These are phyloP conservation scores for Herminia tarsipennalis DNA, from an alignment of 2,888 invertebrate species.

Conservation along the genomic window DNA sequence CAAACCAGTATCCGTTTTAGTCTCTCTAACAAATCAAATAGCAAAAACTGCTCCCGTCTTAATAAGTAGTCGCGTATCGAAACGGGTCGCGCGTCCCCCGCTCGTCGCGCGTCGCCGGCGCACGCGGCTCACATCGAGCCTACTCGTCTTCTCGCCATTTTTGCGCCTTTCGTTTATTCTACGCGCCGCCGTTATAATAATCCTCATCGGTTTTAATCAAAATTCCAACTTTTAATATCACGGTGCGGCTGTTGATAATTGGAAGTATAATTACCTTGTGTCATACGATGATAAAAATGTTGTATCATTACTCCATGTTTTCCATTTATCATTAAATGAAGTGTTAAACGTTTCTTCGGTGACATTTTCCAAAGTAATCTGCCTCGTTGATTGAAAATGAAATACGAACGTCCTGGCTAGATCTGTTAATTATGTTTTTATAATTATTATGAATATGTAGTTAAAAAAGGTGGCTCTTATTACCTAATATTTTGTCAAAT, in stretches of 20 bases:
- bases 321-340: slow-evolving; percentile 56
- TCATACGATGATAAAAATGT: slow-evolving; percentile 65
- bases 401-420: neutral
- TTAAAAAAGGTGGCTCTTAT: too few species aligned
- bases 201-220: slow-evolving; percentile 79
- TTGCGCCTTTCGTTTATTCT: slow-evolving; percentile 74
- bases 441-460: too few species aligned
- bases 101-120: slow-evolving; percentile 21
- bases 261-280: slow-evolving; percentile 72
- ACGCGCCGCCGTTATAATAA: slow-evolving; percentile 72
- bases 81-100: slow-evolving; percentile 71
- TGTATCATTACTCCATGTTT: slow-evolving; percentile 43
- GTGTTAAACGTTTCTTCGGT: slow-evolving; percentile 19
- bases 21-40: slow-evolving; percentile 84
- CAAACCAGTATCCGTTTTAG: slow-evolving; percentile 80
- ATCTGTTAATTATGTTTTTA: too few species aligned
- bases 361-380: neutral
- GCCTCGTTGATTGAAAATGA: neutral
- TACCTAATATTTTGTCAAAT: neutral
- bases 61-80: slow-evolving; percentile 77
- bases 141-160: slow-evolving; percentile 74
- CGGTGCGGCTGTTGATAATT: slow-evolving; percentile 69
- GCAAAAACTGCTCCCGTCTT: slow-evolving; percentile 84
- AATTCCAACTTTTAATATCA: slow-evolving; percentile 78
- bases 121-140: slow-evolving; percentile 38